Conservation (phyloP, 2,113 vertebrate genomes). For the Prochilodus magdalenae region DNA sequence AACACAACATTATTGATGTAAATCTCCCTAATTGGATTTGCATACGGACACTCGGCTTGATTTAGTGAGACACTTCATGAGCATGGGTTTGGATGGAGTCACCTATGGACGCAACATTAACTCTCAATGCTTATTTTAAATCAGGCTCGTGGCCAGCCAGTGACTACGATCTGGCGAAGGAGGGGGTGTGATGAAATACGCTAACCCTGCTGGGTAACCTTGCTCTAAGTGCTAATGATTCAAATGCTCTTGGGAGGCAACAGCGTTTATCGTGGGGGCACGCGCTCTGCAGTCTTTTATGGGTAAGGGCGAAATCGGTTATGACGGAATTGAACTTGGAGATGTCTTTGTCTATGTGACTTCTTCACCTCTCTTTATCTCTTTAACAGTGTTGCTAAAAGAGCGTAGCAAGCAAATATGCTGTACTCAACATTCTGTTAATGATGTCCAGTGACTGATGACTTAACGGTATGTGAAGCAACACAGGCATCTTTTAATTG, state of each 20-base stretch:
- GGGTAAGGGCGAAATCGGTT: neutral
- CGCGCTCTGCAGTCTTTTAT: conserved; percentile 39
- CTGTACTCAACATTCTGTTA: neutral
- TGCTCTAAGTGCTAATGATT: conserved; percentile 61
- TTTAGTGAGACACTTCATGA: conserved; percentile 57
- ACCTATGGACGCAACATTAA: conserved; percentile 67
- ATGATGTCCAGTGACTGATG: neutral
- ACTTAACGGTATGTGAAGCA: neutral
- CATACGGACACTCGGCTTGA: conserved; percentile 63
- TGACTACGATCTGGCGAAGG: conserved; percentile 23
- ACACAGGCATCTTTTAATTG: too few relatives aligned
- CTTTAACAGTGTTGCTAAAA: neutral
- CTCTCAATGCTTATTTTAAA: conserved; percentile 62
- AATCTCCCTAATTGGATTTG: conserved; percentile 68
- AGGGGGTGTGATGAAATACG: conserved; percentile 66
- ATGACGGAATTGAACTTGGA: neutral
- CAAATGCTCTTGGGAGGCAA: conserved; percentile 51
- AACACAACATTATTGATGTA: conserved; percentile 55
- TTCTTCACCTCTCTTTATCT: neutral
- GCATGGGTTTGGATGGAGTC: conserved; percentile 42
- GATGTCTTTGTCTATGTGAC: neutral
- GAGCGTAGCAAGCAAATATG: neutral
- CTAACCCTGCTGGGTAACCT: conserved; percentile 54
- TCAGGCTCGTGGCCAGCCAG: conserved; percentile 57
- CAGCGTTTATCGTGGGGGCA: conserved; percentile 53